A percentile compares a stretch with the other conserved stretches of the same genome.
Evolutionary conservation across 1,140 invertebrate species (phyloP).

Genomic region (Anastrepha obliqua): DNA sequence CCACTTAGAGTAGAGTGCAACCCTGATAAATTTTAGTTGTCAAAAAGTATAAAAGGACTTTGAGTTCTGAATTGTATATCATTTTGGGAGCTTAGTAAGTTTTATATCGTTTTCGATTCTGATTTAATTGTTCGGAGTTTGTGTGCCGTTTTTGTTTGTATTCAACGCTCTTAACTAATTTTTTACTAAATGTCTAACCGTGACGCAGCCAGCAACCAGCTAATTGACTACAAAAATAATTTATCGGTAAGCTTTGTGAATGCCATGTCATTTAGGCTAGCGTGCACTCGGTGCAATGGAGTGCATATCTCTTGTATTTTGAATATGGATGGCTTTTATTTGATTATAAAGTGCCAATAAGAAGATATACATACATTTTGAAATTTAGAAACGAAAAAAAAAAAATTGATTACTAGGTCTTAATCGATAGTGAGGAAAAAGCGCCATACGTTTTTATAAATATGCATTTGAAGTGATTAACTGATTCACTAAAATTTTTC

Average conservation of each 20-base stretch:
- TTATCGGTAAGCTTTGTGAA: conserved; percentile 77
- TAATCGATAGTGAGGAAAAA: background rate
- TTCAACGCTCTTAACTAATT: background rate
- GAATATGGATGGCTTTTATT: too few relatives aligned
- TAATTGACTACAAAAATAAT: conserved; percentile 80
- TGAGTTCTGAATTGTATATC: conserved; percentile 13
- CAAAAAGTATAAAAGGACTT: conserved; percentile 50
- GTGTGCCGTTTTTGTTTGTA: background rate
- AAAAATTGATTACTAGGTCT: background rate
- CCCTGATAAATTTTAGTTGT: conserved; percentile 8
- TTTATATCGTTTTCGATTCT: background rate
- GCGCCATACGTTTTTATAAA: too few relatives aligned
- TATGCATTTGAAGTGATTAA: too few relatives aligned
- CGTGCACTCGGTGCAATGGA: too few relatives aligned
- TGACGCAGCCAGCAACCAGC: conserved; percentile 82
- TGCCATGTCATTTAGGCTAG: too few relatives aligned
- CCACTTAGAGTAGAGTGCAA: background rate
- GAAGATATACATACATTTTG: background rate
- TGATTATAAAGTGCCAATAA: background rate
- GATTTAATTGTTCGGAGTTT: background rate
- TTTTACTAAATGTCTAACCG: conserved; percentile 75
- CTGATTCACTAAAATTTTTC: too few relatives aligned
- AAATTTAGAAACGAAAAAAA: background rate
- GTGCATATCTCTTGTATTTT: too few relatives aligned
- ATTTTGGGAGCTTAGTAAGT: background rate